Evolutionary conservation across 2,113 vertebrate species (phyloP).

Genomic region (Ceyx margarethae): DNA sequence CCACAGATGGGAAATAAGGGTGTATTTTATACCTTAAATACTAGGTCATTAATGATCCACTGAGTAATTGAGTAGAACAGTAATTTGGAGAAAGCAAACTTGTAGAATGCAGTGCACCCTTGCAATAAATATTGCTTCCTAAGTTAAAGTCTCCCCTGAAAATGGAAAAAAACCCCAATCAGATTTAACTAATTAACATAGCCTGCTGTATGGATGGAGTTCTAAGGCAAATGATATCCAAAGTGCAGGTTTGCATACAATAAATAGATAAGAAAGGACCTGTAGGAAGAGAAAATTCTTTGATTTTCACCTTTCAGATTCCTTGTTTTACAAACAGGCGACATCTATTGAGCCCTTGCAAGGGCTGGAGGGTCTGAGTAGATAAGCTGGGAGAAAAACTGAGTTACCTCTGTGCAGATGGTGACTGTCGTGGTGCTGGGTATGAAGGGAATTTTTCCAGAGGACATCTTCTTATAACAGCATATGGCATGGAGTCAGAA

Average conservation of each 20-base stretch:
- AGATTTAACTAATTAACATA: not conserved
- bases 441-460: conserved; percentile 56
- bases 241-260: not conserved
- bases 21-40: not conserved
- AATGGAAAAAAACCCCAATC: not conserved
- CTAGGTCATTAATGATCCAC: not conserved
- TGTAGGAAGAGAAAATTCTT: not conserved
- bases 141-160: not conserved
- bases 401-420: not conserved
- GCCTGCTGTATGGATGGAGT: not conserved
- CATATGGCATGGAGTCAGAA: conserved; percentile 60
- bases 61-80: not conserved
- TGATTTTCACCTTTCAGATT: not conserved
- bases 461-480: conserved; percentile 53
- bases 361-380: not conserved
- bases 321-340: not conserved
- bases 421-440: not conserved
- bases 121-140: not conserved
- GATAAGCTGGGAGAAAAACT: conserved; percentile 60
- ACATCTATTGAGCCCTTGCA: not conserved
- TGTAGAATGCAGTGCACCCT: not conserved
- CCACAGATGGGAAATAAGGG: not conserved
- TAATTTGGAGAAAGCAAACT: not conserved
- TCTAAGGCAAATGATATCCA: not conserved
- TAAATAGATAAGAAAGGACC: not conserved